Conservation (phyloP, 37 sponge, comb jelly and placozoan species). For the Agelas oroides region DNA sequence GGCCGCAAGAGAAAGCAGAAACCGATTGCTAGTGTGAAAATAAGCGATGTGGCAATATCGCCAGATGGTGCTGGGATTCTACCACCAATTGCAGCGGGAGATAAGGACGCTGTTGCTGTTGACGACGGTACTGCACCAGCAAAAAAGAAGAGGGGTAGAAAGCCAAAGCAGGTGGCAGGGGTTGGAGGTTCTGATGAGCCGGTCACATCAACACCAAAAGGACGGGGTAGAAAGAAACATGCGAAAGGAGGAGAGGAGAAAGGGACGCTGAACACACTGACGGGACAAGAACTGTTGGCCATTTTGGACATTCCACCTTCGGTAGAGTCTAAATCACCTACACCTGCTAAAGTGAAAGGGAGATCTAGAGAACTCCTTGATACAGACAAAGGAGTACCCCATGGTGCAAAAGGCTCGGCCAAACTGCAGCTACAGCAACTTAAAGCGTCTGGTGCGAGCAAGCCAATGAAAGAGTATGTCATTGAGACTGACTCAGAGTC, state of each 20-base stretch:
- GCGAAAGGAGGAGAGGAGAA: not conserved
- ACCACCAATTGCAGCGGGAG: too few relatives aligned
- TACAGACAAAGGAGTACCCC: not conserved
- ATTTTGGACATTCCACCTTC: constrained; percentile 36
- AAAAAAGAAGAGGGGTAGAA: not conserved
- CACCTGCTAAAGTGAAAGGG: not conserved
- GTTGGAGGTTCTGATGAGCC: not conserved
- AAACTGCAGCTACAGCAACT: constrained; percentile 40
- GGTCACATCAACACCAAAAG: not conserved
- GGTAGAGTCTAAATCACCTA: not conserved
- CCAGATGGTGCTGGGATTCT: not conserved
- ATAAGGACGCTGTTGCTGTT: not conserved
- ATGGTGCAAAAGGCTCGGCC: not conserved
- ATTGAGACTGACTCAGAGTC: constrained; percentile 63
- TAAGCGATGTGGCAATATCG: not conserved
- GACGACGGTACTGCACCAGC: not conserved
- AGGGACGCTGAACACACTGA: not conserved
- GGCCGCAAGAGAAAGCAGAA: constrained; percentile 57
- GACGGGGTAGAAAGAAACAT: not conserved
- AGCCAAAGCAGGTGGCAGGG: not conserved
- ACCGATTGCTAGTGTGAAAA: constrained; percentile 57
- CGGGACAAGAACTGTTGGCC: constrained; percentile 28
- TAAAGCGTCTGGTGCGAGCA: not conserved
- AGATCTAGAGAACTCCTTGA: not conserved
- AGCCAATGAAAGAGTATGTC: constrained; percentile 65